Base-by-base conservation (phyloP, 2,113 vertebrate species). In the Aptenodytes patagonicus region DNA sequence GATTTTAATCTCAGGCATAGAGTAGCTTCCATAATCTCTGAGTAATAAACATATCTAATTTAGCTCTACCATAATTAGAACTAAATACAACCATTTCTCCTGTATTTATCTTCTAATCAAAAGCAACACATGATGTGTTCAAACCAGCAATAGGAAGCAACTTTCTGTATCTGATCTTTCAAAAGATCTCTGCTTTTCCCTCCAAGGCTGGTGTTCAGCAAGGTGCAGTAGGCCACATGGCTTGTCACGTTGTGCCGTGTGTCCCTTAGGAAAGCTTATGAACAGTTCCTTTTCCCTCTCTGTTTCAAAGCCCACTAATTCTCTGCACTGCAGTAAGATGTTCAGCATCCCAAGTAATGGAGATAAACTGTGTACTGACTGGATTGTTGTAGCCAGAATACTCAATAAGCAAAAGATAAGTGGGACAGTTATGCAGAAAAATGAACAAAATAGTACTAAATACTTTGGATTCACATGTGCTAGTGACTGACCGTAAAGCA, bases 31-130 rank as follows among this genome's bases (percentile, higher is more conserved):
- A 20, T 90, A 92, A 92, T 95, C 88, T 90, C 51, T 2, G 72
- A 58, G 55, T 75, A 93, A 92, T 92, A 92, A 93, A 68, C 1
- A 1, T 42, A 44, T 36, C 88, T 86, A 57, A 92, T 90, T 93
- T 77, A 89, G 51, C 55, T 85, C 76, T 73, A 6, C 21, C 29
- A 6, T 88, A 95, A 93, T 95, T 92, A 92, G 79, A 88, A 83
- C 62, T 90, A 72, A 93, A 78, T 55, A n/a, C 26, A 40, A 22
- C 42, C 14, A 7, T 86, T 90, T 77, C 69, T 88, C 16, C 60
- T 92, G 55, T 47, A 78, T 57, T 62, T 89, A 64, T n/a, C 76
- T 87, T 68, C 68, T 92, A 78, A 94, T 91, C 73, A 83, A 14
- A 20, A 70, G 46, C 66, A 66, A 2, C 34, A n/a, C 0, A 0